Evolutionary conservation across 1,140 invertebrate species (phyloP).

Genomic region (Bombus consobrinus): DNA sequence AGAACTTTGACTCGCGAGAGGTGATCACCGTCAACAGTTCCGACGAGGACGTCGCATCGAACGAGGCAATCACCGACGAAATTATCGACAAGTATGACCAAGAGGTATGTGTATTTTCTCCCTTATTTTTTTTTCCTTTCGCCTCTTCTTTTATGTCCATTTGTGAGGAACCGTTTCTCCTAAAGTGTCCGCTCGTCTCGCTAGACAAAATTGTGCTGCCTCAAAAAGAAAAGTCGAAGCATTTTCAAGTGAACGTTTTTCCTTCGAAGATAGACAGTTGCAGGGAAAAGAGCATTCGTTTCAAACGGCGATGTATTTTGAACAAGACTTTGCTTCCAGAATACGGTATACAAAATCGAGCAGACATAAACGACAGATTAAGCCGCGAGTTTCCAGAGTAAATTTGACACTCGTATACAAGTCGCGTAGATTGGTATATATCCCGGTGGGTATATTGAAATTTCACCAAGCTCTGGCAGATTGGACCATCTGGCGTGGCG

Average conservation of each 20-base stretch:
- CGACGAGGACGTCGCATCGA: conserved; percentile 68
- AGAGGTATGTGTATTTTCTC: conserved; percentile 39
- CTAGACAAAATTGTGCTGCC: too few relatives aligned
- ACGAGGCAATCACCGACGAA: conserved; percentile 67
- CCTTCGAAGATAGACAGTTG: neutral
- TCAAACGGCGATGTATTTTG: neutral
- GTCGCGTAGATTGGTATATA: neutral
- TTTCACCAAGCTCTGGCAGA: neutral
- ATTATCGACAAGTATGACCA: conserved; percentile 50
- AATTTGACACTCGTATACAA: neutral
- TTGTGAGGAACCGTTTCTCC: neutral
- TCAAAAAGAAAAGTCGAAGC: neutral
- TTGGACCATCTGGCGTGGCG: neutral
- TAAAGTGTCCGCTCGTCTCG: neutral
- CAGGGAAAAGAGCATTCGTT: neutral
- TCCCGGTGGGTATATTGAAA: neutral
- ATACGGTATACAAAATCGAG: neutral
- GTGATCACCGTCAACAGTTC: conserved; percentile 64
- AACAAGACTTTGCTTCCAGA: neutral
- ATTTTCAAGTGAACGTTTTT: neutral
- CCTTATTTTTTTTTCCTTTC: neutral
- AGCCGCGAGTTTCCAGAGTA: neutral
- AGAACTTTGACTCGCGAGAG: conserved; percentile 69
- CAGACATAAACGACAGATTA: neutral
- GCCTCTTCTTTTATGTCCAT: neutral